phyloP scores from a whole-genome alignment of 2,113 vertebrate genomes.

The Sceloporus tristichus region DNA sequence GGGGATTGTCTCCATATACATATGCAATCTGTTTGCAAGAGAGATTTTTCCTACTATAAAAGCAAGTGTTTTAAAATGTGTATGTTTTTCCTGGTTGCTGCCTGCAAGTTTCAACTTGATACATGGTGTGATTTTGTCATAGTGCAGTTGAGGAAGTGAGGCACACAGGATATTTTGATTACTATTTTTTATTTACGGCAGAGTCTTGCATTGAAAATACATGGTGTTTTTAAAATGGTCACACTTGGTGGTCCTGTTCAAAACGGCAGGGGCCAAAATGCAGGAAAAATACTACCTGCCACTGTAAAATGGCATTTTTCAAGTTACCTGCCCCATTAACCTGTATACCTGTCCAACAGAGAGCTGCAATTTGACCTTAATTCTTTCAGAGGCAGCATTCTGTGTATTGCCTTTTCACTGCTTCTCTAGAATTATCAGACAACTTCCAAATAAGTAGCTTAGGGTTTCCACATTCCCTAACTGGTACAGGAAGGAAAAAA shows the following conservation, averaged over 20 bases:
- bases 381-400: conserved; percentile 43
- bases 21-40: conserved; percentile 45
- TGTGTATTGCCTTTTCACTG: conserved; percentile 49
- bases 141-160: conserved; percentile 39
- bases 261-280: conserved; percentile 22
- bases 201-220: conserved; percentile 49
- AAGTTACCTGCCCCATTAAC: conserved; percentile 40
- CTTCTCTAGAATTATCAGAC: conserved; percentile 35
- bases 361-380: conserved; percentile 49
- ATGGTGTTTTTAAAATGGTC: conserved; percentile 23
- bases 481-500: neutral
- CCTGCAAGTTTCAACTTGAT: conserved; percentile 31
- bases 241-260: conserved; percentile 35
- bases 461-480: neutral
- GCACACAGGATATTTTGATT: conserved; percentile 43
- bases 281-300: conserved; percentile 26
- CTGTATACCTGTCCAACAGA: conserved; percentile 32
- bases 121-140: conserved; percentile 14
- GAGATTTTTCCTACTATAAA: conserved; percentile 47
- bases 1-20: conserved; percentile 33
- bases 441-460: neutral
- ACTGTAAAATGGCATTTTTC: conserved; percentile 38
- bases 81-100: conserved; percentile 52
- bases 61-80: conserved; percentile 1
- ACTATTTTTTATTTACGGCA: conserved; percentile 32